Evolutionary conservation across 2,888 invertebrate species (phyloP).

Genomic region (Pomacea canaliculata): DNA sequence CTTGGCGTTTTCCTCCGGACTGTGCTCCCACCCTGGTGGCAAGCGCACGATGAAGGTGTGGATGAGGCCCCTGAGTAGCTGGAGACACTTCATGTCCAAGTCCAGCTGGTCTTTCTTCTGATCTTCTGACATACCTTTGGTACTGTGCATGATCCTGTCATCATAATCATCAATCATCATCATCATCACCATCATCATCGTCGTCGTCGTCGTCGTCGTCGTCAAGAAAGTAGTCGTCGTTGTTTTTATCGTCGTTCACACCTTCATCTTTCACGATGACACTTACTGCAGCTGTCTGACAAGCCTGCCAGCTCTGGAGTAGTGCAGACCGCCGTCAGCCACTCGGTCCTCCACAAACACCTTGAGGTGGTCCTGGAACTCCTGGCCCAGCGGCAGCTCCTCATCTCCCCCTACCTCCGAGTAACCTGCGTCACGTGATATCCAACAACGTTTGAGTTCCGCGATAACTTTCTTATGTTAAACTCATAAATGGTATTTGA

Average conservation of each 20-base stretch:
- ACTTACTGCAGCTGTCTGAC: constrained; percentile 61
- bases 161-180: not conserved
- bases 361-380: constrained; percentile 64
- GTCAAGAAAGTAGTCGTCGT: not conserved
- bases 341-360: constrained; percentile 49
- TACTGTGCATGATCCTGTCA: not conserved
- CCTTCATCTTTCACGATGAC: not conserved
- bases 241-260: not conserved
- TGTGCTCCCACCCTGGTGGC: constrained; percentile 63
- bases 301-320: constrained; percentile 58
- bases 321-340: constrained; percentile 41
- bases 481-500: too few relatives aligned
- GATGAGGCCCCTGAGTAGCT: constrained; percentile 63
- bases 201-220: too few relatives aligned
- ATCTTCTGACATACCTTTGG: constrained; percentile 56
- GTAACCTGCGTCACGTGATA: constrained; percentile 51
- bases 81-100: constrained; percentile 67
- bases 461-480: too few relatives aligned
- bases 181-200: not conserved
- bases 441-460: too few relatives aligned
- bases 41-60: constrained; percentile 67
- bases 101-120: constrained; percentile 61
- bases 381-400: constrained; percentile 64
- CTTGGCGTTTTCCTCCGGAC: constrained; percentile 35
- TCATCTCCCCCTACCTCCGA: constrained; percentile 66